phyloP scores from a whole-genome alignment of 2,113 vertebrate species.

The Xiphophorus maculatus region DNA sequence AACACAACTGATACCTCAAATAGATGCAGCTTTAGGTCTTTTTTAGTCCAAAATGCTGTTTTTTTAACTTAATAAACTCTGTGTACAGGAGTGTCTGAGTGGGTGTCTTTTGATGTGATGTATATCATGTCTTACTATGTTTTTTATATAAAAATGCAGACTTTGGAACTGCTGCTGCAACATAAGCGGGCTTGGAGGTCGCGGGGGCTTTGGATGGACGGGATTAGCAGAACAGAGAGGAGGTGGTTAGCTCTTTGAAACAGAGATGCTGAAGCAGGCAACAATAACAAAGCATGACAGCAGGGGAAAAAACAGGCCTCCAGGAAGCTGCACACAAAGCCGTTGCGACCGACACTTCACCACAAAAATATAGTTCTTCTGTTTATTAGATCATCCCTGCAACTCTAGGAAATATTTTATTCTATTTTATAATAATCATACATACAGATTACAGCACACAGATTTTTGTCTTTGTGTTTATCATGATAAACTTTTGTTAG shows the following conservation, averaged over 20 bases:
- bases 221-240: constrained; percentile 60
- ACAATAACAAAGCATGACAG: constrained; percentile 65
- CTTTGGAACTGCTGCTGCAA: constrained; percentile 35
- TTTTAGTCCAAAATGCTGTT: constrained; percentile 21
- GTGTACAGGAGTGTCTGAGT: no score
- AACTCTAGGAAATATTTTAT: background rate
- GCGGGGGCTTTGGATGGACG: background rate
- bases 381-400: constrained; percentile 17
- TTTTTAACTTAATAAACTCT: constrained; percentile 1
- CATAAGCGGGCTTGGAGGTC: constrained; percentile 46
- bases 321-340: constrained; percentile 59
- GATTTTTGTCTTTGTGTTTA: constrained; percentile 28
- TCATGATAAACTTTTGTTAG: constrained; percentile 16
- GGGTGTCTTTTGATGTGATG: no score
- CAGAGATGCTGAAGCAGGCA: constrained; percentile 71
- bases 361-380: constrained; percentile 58
- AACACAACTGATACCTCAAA: constrained; percentile 73
- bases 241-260: constrained; percentile 54
- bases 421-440: background rate
- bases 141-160: background rate
- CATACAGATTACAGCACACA: no score
- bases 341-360: constrained; percentile 32
- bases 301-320: constrained; percentile 43
- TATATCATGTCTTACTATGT: background rate
- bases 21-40: constrained; percentile 42